Evolutionary conservation across 2,888 invertebrate species (phyloP).

Genomic region (Serripes groenlandicus): DNA sequence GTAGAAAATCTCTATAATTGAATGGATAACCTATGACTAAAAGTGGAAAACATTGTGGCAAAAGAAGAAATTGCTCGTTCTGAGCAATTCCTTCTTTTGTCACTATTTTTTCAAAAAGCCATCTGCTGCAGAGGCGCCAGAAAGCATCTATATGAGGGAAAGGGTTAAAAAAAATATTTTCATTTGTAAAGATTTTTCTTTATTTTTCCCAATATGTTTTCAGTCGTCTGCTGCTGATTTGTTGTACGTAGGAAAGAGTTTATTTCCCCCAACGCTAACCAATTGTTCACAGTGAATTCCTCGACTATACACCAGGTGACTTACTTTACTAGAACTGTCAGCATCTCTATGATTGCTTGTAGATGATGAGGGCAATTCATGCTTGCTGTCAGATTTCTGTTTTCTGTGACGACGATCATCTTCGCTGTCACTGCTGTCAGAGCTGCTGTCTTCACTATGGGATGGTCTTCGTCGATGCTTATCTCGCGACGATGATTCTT

Average conservation of each 20-base stretch:
- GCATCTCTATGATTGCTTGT: slow-evolving; percentile 18
- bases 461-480: slow-evolving; percentile 14
- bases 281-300: no score
- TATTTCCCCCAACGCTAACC: no score
- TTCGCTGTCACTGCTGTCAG: slow-evolving; percentile 67
- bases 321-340: slow-evolving; percentile 6
- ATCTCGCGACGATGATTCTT: not conserved
- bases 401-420: slow-evolving; percentile 19
- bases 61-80: slow-evolving; percentile 1
- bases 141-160: no score
- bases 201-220: not conserved
- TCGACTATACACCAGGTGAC: no score
- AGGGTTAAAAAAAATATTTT: no score
- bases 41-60: slow-evolving; percentile 1
- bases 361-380: slow-evolving; percentile 32
- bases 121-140: no score
- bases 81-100: slow-evolving; percentile 8
- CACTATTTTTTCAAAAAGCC: not conserved
- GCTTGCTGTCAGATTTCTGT: slow-evolving; percentile 3
- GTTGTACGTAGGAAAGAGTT: no score
- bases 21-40: no score
- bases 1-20: no score
- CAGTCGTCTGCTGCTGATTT: not conserved
- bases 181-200: no score
- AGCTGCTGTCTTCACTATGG: slow-evolving; percentile 67